Evolutionary conservation across 2,113 vertebrate genomes (phyloP).

Genomic region (Galbula dea): DNA sequence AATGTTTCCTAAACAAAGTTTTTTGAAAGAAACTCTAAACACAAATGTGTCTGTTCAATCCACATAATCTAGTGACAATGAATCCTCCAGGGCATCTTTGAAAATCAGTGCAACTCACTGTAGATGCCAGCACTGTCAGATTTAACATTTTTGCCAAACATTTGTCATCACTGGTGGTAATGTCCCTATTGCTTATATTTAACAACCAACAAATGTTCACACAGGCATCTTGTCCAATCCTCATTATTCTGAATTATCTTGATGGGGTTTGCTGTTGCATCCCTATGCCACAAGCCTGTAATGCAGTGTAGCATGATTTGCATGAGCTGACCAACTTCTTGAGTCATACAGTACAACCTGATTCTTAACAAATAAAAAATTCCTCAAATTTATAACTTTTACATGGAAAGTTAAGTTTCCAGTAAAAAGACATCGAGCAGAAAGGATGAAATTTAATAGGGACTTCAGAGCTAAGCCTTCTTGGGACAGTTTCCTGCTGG

Average conservation of each 20-base stretch:
- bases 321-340: not conserved
- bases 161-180: not conserved
- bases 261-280: not conserved
- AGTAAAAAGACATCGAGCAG: not conserved
- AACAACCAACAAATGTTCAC: not conserved
- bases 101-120: not conserved
- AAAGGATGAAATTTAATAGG: not conserved
- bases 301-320: not conserved
- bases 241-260: not conserved
- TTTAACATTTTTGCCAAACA: not conserved
- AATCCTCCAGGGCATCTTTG: not conserved
- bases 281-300: not conserved
- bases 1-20: not conserved
- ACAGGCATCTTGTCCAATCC: not conserved
- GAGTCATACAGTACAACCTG: not conserved
- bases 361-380: not conserved
- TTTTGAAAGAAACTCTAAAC: not conserved
- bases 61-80: not conserved
- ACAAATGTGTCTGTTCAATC: not conserved
- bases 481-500: not conserved
- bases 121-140: not conserved
- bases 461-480: not conserved
- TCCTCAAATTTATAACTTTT: not conserved
- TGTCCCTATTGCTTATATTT: not conserved
- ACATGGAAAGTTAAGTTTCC: not conserved